phyloP scores from a whole-genome alignment of 2,113 vertebrate genomes.

The Actinemys pallida region DNA sequence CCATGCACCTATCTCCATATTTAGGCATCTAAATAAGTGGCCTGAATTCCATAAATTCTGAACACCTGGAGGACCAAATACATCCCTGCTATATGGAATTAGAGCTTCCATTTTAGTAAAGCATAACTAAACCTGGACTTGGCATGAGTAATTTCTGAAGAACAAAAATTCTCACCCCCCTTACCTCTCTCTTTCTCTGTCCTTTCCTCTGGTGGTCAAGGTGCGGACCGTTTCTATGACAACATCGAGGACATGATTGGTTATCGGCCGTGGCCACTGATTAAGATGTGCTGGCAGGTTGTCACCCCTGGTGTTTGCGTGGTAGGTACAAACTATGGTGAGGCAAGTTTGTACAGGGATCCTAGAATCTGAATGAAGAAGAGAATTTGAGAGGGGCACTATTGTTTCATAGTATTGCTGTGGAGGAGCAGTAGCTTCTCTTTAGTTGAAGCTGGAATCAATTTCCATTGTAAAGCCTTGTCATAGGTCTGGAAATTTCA shows the following conservation, averaged over 20 bases:
- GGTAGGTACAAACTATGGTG: conserved; percentile 77
- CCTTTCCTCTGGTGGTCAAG: conserved; percentile 71
- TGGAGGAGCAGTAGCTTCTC: neutral
- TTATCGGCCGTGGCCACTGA: conserved; percentile 85
- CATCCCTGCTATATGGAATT: neutral
- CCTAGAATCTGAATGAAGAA: neutral
- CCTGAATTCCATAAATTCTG: neutral
- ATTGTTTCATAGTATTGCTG: neutral
- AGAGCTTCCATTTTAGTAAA: neutral
- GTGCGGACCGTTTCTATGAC: conserved; percentile 90
- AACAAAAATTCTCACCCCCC: neutral
- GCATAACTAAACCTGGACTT: neutral
- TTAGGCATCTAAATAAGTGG: neutral
- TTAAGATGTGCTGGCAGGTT: conserved; percentile 92
- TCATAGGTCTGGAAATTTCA: conserved; percentile 17
- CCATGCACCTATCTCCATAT: neutral
- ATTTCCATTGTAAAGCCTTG: neutral
- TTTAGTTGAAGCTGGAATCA: neutral
- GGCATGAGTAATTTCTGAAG: neutral
- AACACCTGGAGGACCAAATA: neutral
- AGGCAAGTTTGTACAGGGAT: neutral
- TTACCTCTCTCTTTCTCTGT: conserved; percentile 13
- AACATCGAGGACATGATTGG: conserved; percentile 97
- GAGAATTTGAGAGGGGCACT: neutral
- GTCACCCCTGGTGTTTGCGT: conserved; percentile 90